phyloP scores from a whole-genome alignment of 2,888 invertebrate species.

The Hirtodrosophila confusa region DNA sequence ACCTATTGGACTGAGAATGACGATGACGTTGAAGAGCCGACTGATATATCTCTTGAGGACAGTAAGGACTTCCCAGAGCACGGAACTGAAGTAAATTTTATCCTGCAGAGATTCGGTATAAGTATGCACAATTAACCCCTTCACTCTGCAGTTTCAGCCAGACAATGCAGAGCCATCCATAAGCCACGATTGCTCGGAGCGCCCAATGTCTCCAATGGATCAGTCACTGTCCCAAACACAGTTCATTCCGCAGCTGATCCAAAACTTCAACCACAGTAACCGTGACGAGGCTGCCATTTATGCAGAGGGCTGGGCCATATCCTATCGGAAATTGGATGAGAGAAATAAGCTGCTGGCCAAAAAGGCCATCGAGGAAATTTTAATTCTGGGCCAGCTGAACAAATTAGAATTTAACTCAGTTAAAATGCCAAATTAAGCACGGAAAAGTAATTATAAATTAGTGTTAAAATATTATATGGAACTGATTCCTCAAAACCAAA shows the following conservation, averaged over 20 bases:
- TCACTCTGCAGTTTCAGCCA: slow-evolving; percentile 16
- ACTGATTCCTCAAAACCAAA: too few relatives aligned
- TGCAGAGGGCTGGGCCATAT: slow-evolving; percentile 52
- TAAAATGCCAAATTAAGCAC: slow-evolving; percentile 41
- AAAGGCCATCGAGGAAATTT: slow-evolving; percentile 57
- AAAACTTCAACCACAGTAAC: background rate
- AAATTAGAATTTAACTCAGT: slow-evolving; percentile 52
- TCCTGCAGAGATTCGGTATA: too few relatives aligned
- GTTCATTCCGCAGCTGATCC: background rate
- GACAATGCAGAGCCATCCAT: background rate
- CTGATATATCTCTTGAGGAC: background rate
- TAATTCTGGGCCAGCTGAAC: slow-evolving; percentile 47
- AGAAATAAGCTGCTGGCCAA: slow-evolving; percentile 48
- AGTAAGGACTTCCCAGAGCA: background rate
- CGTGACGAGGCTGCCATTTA: slow-evolving; percentile 47
- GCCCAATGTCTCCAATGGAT: background rate
- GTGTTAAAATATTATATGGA: too few relatives aligned
- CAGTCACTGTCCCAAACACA: background rate
- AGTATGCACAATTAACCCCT: background rate
- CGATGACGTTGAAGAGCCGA: background rate
- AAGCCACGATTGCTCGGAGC: background rate
- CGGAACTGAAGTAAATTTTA: slow-evolving; percentile 25
- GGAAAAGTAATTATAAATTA: background rate
- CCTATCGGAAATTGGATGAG: slow-evolving; percentile 54
- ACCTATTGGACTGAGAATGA: slow-evolving; percentile 7